Evolutionary conservation across 1,140 invertebrate species (phyloP).

Genomic region (Drosophila arawakana): DNA sequence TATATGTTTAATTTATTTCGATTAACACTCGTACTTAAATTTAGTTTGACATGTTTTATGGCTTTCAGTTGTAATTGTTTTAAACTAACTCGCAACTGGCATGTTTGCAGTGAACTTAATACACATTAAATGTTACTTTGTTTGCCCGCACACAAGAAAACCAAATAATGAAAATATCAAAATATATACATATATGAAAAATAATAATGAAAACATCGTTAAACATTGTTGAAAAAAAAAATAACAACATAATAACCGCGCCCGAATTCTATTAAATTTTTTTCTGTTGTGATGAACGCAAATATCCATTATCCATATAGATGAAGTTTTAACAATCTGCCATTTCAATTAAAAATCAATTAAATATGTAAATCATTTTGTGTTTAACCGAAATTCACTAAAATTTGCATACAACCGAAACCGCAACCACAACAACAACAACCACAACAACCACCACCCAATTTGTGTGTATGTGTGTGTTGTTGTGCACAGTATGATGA

Average conservation of each 20-base stretch:
- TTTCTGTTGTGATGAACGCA: constrained; percentile 1
- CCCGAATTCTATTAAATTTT: neutral
- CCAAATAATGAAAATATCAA: constrained; percentile 8
- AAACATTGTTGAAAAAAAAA: constrained; percentile 3
- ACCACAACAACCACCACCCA: constrained; percentile 23
- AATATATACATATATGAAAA: constrained; percentile 4
- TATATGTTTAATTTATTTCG: constrained; percentile 1
- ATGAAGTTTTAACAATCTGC: constrained; percentile 50
- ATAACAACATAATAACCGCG: constrained; percentile 25
- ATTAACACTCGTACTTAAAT: neutral
- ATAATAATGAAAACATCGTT: constrained; percentile 22
- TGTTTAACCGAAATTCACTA: constrained; percentile 77
- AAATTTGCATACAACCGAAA: constrained; percentile 76
- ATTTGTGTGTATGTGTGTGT: constrained; percentile 5
- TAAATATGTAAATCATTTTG: constrained; percentile 82
- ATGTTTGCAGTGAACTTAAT: constrained; percentile 30
- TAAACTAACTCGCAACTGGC: constrained; percentile 27
- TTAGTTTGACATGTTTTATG: constrained; percentile 40
- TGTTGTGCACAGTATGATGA: constrained; percentile 82
- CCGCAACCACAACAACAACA: constrained; percentile 42
- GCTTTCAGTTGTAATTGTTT: constrained; percentile 41
- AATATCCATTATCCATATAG: constrained; percentile 37
- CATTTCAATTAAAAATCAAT: constrained; percentile 81
- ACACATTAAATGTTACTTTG: constrained; percentile 54
- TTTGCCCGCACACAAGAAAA: constrained; percentile 28